Conservation (phyloP, 2,888 invertebrate species). For the Lasioglossum villosulum region DNA sequence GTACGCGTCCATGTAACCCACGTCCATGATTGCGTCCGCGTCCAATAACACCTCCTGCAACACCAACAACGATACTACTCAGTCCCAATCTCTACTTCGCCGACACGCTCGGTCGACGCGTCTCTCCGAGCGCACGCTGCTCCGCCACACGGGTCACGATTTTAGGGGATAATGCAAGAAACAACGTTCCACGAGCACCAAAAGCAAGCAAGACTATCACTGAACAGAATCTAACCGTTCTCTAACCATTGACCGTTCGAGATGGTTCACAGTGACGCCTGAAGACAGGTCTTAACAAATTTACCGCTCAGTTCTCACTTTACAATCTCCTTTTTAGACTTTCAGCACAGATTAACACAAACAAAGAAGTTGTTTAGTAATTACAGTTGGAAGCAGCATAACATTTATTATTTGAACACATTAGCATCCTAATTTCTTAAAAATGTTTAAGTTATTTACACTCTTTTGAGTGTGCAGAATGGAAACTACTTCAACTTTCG, state of each 20-base stretch:
- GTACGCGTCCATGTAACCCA: slow-evolving; percentile 84
- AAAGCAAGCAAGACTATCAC: not conserved
- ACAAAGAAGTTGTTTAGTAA: too few relatives aligned
- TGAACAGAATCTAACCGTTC: not conserved
- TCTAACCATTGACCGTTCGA: too few relatives aligned
- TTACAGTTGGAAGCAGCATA: too few relatives aligned
- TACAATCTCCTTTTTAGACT: too few relatives aligned
- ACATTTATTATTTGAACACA: too few relatives aligned
- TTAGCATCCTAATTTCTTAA: not conserved
- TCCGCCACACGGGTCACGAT: not conserved
- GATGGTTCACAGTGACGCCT: too few relatives aligned
- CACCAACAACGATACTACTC: slow-evolving; percentile 84
- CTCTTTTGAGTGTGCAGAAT: not conserved
- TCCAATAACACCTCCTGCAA: slow-evolving; percentile 84
- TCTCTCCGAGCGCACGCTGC: not conserved
- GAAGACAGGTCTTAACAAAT: too few relatives aligned
- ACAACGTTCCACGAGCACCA: not conserved
- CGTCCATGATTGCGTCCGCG: slow-evolving; percentile 84
- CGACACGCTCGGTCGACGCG: slow-evolving; percentile 39
- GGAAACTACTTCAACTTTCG: not conserved
- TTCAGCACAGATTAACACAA: too few relatives aligned
- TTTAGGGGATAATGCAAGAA: not conserved
- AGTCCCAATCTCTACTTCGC: slow-evolving; percentile 78
- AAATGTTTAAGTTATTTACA: not conserved
- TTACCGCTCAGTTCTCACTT: too few relatives aligned